These are phyloP conservation scores for Coracias cyanogaster DNA, from an alignment of 2,797 vertebrate genomes.

Conservation along the genomic window DNA sequence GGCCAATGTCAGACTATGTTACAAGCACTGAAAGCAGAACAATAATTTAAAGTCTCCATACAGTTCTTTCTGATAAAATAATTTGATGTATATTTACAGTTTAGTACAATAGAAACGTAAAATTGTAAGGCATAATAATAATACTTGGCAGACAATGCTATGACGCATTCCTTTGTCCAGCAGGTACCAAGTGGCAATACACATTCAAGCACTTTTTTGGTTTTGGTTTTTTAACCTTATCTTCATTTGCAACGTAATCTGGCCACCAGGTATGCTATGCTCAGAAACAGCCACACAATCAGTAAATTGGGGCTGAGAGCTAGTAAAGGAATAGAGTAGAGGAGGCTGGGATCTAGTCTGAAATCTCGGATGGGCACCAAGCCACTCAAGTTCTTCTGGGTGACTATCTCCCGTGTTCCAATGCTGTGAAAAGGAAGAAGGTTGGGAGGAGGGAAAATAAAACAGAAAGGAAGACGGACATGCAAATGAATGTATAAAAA, in stretches of 20 bases:
- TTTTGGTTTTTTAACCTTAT: constrained; percentile 57
- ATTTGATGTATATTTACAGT: constrained; percentile 79
- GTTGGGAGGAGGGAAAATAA: constrained; percentile 74
- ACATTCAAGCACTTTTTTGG: constrained; percentile 75
- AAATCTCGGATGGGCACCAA: constrained; percentile 96
- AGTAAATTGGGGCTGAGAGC: constrained; percentile 98
- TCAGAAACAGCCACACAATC: constrained; percentile 98
- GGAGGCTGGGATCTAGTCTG: constrained; percentile 95
- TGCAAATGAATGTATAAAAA: constrained; percentile 59
- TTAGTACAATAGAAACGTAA: constrained; percentile 78
- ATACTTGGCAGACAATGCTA: constrained; percentile 80
- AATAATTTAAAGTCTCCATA: constrained; percentile 69
- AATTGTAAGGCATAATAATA: constrained; percentile 85
- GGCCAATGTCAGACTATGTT: constrained; percentile 77
- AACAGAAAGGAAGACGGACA: constrained; percentile 46
- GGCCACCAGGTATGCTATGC: constrained; percentile 93
- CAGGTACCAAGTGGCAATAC: constrained; percentile 73
- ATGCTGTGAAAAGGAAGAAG: constrained; percentile 89
- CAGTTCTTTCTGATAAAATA: constrained; percentile 77
- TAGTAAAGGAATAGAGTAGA: constrained; percentile 97
- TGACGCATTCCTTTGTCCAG: constrained; percentile 80
- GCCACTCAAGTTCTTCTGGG: constrained; percentile 99
- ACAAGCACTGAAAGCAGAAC: constrained; percentile 81
- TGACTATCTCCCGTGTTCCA: constrained; percentile 98
- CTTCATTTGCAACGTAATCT: constrained; percentile 96